Base-by-base conservation (phyloP, 2,888 invertebrate species). In the Meghimatium bilineatum region DNA sequence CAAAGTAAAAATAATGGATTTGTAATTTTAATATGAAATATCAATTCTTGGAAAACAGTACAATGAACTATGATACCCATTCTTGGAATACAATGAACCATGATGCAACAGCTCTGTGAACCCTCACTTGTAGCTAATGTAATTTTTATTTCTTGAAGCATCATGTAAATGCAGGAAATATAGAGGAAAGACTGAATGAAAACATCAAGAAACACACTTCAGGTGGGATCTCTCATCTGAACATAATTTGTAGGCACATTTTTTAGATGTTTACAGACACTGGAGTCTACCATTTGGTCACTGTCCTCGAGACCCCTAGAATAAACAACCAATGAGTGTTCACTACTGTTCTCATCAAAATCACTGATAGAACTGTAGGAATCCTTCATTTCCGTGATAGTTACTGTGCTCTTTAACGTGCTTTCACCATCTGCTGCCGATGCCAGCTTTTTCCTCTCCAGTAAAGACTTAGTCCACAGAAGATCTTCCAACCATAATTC, bases 401-500 rank as follows among this genome's bases (percentile, higher is more conserved):
- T 60, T 14, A 76, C 34, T 29, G 34, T 77, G 32, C 81, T 63
- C 20, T 26, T 52, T 29, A 32, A 23, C 5, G 49, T n/a, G 6
- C 14, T 26, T 63, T 36, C 44, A 26, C 17, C 49, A 36, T 29
- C 32, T 20, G 38, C 49, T 56, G 66, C 56, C 2, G 23, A 29
- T n/a, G 44, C 52, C 36, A 84, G 66, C 36, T 78, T 75, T 49
- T 78, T 78, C 29, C 82, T 38, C 32, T 86, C 84, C 44, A 80
- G 63, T 14, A 86, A 71, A 12, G 89, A 88, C 32, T 80, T 72
- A 17, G 92, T 89, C 93, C 93, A 93, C 66, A 85, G 56, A 12
- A 94, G 87, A 84, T 94, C 94, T 26, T 93, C 93, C 66, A 91
- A 88, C 93, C 93, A 92, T 38, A 94, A 85, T 84, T 93, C 93